Conservation (phyloP, 2,797 vertebrate species). For the Hypotaenidia okinawae region DNA sequence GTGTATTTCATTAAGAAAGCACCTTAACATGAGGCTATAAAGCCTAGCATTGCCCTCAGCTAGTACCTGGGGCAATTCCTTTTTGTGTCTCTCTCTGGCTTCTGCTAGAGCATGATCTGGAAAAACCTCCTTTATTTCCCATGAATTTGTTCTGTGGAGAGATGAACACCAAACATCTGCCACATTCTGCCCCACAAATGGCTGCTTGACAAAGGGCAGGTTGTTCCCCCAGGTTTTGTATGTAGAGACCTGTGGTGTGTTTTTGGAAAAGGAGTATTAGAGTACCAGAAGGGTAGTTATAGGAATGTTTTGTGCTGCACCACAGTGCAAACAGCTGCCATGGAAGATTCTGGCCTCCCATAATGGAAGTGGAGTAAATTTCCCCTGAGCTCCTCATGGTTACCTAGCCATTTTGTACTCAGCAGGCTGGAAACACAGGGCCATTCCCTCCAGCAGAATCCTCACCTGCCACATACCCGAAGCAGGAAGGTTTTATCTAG, state of each 20-base stretch:
- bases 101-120: not conserved
- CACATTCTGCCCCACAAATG: not conserved
- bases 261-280: not conserved
- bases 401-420: not conserved
- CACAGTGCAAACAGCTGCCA: not conserved
- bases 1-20: not conserved
- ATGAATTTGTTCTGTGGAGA: not conserved
- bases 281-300: not conserved
- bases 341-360: not conserved
- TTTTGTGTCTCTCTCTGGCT: not conserved
- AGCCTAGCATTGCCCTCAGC: not conserved
- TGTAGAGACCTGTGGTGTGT: not conserved
- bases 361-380: not conserved
- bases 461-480: constrained; percentile 85
- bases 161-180: not conserved
- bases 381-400: not conserved
- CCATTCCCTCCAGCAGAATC: not conserved
- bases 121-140: not conserved
- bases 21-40: not conserved
- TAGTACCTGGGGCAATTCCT: not conserved
- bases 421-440: not conserved
- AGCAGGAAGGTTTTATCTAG: constrained; percentile 71
- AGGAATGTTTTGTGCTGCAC: not conserved
- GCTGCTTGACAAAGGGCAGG: not conserved
- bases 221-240: not conserved